These are phyloP conservation scores for Anhinga anhinga DNA, from an alignment of 2,113 vertebrate species.

Conservation along the genomic window DNA sequence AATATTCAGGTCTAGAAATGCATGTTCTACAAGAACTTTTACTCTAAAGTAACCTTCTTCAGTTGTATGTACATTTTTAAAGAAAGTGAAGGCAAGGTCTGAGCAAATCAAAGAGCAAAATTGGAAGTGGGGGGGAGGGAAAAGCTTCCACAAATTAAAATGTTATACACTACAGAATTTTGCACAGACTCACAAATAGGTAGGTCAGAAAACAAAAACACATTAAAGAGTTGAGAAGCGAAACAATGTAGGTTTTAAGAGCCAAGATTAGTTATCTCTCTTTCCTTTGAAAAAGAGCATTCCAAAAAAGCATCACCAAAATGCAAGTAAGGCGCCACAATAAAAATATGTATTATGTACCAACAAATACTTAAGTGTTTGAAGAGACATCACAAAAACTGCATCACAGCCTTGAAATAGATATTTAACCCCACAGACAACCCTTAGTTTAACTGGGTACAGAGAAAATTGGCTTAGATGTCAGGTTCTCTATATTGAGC, in stretches of 20 bases:
- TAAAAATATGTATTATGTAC: slow-evolving; percentile 30
- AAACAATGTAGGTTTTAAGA: background rate
- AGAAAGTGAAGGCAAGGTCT: background rate
- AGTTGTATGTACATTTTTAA: background rate
- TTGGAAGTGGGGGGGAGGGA: background rate
- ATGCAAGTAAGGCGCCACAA: slow-evolving; percentile 14
- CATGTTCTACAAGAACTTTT: background rate
- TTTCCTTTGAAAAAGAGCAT: slow-evolving; percentile 21
- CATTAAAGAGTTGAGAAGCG: background rate
- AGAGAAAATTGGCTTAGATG: background rate
- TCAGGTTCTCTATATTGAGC: background rate
- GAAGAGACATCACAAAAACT: slow-evolving; percentile 40
- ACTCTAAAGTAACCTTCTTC: background rate
- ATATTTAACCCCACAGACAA: background rate
- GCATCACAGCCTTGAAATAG: slow-evolving; percentile 9
- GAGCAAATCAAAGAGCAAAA: background rate
- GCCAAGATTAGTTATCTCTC: background rate
- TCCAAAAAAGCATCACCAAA: slow-evolving; percentile 1
- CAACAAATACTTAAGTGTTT: slow-evolving; percentile 40
- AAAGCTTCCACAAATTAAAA: background rate
- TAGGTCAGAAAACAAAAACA: background rate
- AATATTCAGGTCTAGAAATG: background rate
- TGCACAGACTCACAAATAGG: background rate
- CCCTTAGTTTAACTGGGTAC: background rate
- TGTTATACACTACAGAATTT: background rate